Conservation (phyloP, 2,797 vertebrate genomes). For the Tenualosa ilisha region DNA sequence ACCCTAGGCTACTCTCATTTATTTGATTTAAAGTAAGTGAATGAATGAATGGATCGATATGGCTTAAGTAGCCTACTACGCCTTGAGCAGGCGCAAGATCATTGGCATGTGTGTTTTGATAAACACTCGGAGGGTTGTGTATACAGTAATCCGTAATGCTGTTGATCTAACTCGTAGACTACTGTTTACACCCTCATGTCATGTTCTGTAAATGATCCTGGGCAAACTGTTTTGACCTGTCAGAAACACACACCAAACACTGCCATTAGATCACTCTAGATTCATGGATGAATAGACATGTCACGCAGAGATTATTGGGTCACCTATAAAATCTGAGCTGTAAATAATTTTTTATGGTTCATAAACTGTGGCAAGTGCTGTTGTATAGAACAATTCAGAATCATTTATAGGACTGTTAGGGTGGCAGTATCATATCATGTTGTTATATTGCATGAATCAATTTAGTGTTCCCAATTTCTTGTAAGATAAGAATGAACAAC, state of each 20-base stretch:
- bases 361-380: not conserved
- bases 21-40: not conserved
- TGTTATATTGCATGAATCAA: not conserved
- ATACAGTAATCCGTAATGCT: not conserved
- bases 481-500: not conserved
- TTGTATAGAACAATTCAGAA: not conserved
- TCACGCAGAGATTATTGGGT: constrained; percentile 35
- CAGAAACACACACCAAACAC: not conserved
- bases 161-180: not conserved
- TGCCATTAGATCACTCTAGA: not conserved
- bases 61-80: not conserved
- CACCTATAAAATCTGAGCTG: constrained; percentile 11
- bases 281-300: not conserved
- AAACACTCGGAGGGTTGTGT: constrained; percentile 32
- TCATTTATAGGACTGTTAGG: not conserved
- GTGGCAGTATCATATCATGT: not conserved
- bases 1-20: not conserved
- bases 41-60: not conserved
- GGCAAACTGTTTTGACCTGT: not conserved
- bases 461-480: not conserved
- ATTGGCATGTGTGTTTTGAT: constrained; percentile 15
- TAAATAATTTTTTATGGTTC: not conserved
- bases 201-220: not conserved
- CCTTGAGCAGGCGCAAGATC: not conserved
- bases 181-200: not conserved